These are phyloP conservation scores for Diuraphis noxia DNA, from an alignment of 1,140 invertebrate genomes.

Conservation along the genomic window DNA sequence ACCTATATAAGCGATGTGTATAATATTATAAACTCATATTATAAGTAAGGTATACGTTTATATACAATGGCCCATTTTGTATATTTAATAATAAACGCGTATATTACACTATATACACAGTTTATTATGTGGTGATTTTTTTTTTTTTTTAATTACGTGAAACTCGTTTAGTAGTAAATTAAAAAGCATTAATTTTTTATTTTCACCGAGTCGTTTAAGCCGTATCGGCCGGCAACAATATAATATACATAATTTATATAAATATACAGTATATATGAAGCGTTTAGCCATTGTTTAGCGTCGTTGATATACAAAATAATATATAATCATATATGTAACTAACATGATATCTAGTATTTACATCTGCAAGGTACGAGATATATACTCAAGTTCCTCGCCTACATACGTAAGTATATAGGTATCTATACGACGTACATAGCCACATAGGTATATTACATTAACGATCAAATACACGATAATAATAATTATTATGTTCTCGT, in stretches of 20 bases:
- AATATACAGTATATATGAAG: not conserved
- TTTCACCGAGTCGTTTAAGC: not conserved
- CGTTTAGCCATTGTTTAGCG: not conserved
- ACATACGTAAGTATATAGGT: not conserved
- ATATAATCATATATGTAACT: no score
- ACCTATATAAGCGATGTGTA: not conserved
- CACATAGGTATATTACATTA: not conserved
- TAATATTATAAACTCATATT: not conserved
- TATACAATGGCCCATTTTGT: not conserved
- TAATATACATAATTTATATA: not conserved
- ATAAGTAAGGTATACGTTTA: no score
- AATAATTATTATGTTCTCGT: constrained; percentile 25
- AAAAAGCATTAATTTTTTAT: constrained; percentile 5
- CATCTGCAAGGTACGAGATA: not conserved
- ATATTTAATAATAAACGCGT: not conserved
- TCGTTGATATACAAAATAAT: not conserved
- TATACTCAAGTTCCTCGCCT: not conserved
- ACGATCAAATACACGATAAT: not conserved
- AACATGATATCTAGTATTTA: not conserved
- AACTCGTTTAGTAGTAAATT: not conserved
- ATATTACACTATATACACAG: not conserved
- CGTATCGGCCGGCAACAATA: not conserved
- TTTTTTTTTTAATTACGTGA: not conserved
- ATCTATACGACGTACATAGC: no score
- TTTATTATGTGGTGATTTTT: not conserved